A percentile compares a stretch with the other conserved stretches of the same genome.
phyloP scores from a whole-genome alignment of 1,140 invertebrate species.

The Sarcophaga bullata region DNA sequence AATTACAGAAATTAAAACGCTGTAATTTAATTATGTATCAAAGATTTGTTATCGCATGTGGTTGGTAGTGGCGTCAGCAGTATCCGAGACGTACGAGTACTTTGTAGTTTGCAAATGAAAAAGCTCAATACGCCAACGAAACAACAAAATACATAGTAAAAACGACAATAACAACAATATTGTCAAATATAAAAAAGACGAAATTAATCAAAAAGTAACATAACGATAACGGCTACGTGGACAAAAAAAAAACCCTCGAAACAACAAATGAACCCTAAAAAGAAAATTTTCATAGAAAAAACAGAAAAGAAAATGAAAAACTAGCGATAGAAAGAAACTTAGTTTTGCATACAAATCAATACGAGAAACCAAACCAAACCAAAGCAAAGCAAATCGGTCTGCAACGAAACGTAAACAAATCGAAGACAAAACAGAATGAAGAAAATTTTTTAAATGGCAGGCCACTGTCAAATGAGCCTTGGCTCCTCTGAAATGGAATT shows the following conservation, averaged over 20 bases:
- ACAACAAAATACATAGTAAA: constrained; percentile 19
- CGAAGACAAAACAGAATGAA: background rate
- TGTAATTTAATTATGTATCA: constrained; percentile 67
- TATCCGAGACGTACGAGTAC: background rate
- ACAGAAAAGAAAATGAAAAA: background rate
- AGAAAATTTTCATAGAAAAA: constrained; percentile 20
- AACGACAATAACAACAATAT: constrained; percentile 19
- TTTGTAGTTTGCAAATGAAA: constrained; percentile 34
- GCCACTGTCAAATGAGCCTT: background rate
- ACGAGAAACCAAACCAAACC: background rate
- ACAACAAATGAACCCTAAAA: constrained; percentile 23
- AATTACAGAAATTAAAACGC: constrained; percentile 67
- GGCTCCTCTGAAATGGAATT: constrained; percentile 2
- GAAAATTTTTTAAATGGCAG: background rate
- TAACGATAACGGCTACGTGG: background rate
- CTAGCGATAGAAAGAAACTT: background rate
- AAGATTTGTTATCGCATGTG: constrained; percentile 61
- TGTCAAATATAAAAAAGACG: background rate
- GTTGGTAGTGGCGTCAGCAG: constrained; percentile 25
- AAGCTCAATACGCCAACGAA: background rate
- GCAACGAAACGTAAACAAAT: background rate
- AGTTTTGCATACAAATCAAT: constrained; percentile 39
- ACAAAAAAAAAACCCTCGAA: constrained; percentile 1
- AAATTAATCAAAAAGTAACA: constrained; percentile 38
- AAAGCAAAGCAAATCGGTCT: background rate